Base-by-base conservation (phyloP, 2,797 vertebrate genomes). In the Spea hammondii region DNA sequence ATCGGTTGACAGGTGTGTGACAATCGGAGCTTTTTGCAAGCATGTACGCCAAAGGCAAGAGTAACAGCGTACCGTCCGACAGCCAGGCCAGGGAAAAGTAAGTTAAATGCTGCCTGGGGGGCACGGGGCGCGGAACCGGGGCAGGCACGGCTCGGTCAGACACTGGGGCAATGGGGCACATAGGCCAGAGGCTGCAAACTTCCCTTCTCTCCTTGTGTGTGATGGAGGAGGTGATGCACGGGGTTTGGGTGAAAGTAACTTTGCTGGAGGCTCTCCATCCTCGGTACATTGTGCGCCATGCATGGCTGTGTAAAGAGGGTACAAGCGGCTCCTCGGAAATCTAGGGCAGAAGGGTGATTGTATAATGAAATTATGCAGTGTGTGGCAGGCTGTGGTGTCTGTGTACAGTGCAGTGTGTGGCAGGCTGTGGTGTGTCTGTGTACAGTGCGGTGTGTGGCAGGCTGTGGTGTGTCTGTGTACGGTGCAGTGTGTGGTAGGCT, bases 11-110 rank as follows among this genome's bases (percentile, higher is more conserved):
- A 97, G 95, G 96, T 95, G 96, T 96, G 93, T 95, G 96, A 96
- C 95, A 95, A 94, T 95, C 94, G 93, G 92, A 93, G 94, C 93
- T 95, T 92, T 95, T 93, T 93, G 95, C 94, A 97, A 96, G 95
- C 95, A 97, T 97, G 96, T 97, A 97, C 94, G 94, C 95, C 95
- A 96, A 96, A 95, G 95, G 95, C 94, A 96, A 96, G 95, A 97
- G 94, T 92, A 95, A 94, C 87, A 95, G 92, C 93, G 93, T 95
- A 93, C 96, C 94, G 92, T 96, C 96, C 93, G 96, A 98, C 94
- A 96, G 92, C 92, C 95, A 97, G 93, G 95, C 95, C 91, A 92
- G 94, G 93, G 96, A 97, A 94, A 97, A 96, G 96, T 97, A 93
- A 96, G 95, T 96, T 62, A 94, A 92, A 86, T 76, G 72, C 71